A percentile compares a stretch with the other conserved stretches of the same genome.
Conservation (phyloP, 2,113 vertebrate species). For the Corydoras maculifer region DNA sequence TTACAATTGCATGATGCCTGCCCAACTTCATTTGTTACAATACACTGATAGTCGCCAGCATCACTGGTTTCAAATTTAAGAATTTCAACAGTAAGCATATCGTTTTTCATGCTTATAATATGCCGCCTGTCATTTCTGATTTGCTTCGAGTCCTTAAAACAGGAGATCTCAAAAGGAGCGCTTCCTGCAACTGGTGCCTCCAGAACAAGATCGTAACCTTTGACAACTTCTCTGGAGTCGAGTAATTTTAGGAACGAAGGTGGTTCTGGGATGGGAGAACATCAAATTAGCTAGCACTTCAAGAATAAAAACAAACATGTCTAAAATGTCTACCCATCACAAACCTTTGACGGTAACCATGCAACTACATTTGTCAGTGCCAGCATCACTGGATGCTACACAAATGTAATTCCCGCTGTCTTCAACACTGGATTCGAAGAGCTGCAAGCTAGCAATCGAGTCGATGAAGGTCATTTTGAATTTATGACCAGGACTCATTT, state of each 20-base stretch:
- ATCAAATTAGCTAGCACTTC: conserved; percentile 8
- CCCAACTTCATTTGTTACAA: conserved; percentile 86
- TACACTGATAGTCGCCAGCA: conserved; percentile 82
- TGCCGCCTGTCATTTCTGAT: conserved; percentile 86
- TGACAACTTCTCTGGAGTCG: conserved; percentile 83
- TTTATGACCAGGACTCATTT: conserved; percentile 73
- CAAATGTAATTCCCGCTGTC: conserved; percentile 90
- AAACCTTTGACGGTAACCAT: conserved; percentile 89
- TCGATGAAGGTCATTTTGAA: conserved; percentile 69
- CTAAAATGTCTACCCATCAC: conserved; percentile 41
- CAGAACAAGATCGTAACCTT: conserved; percentile 83
- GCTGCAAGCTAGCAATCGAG: conserved; percentile 68
- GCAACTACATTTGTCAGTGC: conserved; percentile 83
- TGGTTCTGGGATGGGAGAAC: conserved; percentile 69
- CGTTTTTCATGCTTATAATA: conserved; percentile 77
- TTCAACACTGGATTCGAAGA: conserved; percentile 65
- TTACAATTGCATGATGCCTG: conserved; percentile 76
- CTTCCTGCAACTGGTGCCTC: conserved; percentile 84
- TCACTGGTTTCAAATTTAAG: conserved; percentile 80
- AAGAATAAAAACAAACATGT: neutral
- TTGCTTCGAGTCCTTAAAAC: conserved; percentile 81
- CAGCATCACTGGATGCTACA: conserved; percentile 87
- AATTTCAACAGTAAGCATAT: conserved; percentile 77
- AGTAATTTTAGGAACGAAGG: conserved; percentile 84
- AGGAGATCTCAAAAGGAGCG: conserved; percentile 81